A percentile compares a stretch with the other conserved stretches of the same genome.
These are phyloP conservation scores for Drosophila prolongata DNA, from an alignment of 2,888 invertebrate genomes.

Conservation along the genomic window DNA sequence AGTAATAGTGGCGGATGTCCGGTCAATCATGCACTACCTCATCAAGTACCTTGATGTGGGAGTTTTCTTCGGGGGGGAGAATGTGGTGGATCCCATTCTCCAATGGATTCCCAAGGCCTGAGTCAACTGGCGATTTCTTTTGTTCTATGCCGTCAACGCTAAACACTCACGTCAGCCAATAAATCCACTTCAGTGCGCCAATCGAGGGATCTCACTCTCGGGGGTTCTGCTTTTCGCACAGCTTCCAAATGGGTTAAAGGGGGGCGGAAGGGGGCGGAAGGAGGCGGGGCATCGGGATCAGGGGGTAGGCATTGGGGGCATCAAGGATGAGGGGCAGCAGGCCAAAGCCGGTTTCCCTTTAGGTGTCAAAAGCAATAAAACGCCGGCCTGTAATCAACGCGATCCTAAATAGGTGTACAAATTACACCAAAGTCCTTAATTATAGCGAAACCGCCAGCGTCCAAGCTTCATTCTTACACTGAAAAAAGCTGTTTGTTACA, in stretches of 20 bases:
- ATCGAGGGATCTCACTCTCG: slow-evolving; percentile 59
- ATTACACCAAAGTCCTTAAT: slow-evolving; percentile 85
- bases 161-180: slow-evolving; percentile 84
- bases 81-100: neutral
- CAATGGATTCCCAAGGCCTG: slow-evolving; percentile 16
- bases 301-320: neutral
- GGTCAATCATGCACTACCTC: slow-evolving; percentile 38
- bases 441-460: slow-evolving; percentile 83
- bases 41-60: slow-evolving; percentile 54
- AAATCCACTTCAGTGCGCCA: slow-evolving; percentile 82
- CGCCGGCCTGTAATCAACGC: slow-evolving; percentile 85
- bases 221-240: slow-evolving; percentile 53
- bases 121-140: slow-evolving; percentile 62
- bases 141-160: slow-evolving; percentile 84
- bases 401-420: slow-evolving; percentile 85
- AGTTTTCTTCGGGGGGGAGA: slow-evolving; percentile 32
- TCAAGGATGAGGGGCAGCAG: slow-evolving; percentile 34
- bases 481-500: neutral
- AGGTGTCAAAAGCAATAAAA: slow-evolving; percentile 85
- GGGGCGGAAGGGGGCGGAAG: slow-evolving; percentile 41
- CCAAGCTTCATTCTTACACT: slow-evolving; percentile 27
- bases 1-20: slow-evolving; percentile 51
- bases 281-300: slow-evolving; percentile 7
- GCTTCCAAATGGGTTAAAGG: slow-evolving; percentile 59
- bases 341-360: slow-evolving; percentile 77